Evolutionary conservation across 37 sponge, comb jelly and placozoan species (phyloP).

Genomic region (Spongilla lacustris): DNA sequence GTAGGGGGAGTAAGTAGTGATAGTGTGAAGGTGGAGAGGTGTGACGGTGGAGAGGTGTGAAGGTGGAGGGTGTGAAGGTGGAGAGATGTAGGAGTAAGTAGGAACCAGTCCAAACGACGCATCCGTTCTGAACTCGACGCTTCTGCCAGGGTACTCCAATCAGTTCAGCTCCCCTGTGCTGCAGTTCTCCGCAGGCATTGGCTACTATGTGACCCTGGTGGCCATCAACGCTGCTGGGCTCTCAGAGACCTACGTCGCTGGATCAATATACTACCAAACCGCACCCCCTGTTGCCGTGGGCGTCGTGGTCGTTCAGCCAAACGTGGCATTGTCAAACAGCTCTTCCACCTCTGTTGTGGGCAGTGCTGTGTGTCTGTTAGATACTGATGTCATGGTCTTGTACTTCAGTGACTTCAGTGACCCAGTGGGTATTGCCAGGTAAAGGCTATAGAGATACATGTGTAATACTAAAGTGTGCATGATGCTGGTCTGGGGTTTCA

Average conservation of each 20-base stretch:
- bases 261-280: constrained; percentile 27
- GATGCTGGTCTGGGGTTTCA: background rate
- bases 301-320: constrained; percentile 40
- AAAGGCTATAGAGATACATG: background rate
- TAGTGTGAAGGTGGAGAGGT: too few species aligned
- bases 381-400: constrained; percentile 35
- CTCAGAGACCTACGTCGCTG: constrained; percentile 9
- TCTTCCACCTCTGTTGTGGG: background rate
- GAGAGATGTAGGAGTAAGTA: background rate
- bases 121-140: constrained; percentile 18
- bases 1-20: too few species aligned
- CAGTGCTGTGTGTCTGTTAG: constrained; percentile 53
- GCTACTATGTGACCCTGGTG: constrained; percentile 47
- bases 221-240: constrained; percentile 59
- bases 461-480: too few species aligned
- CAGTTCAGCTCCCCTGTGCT: constrained; percentile 36
- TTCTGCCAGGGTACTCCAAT: constrained; percentile 18
- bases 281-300: constrained; percentile 37
- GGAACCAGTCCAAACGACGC: constrained; percentile 47
- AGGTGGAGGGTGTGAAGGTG: too few species aligned
- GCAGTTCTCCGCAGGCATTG: background rate
- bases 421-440: constrained; percentile 15
- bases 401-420: constrained; percentile 45
- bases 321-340: constrained; percentile 3
- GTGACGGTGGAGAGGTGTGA: too few species aligned